Percentiles rank a stretch among this genome's conserved stretches.
These are phyloP conservation scores for Sarcophaga bullata DNA, from an alignment of 1,140 invertebrate genomes.

Conservation along the genomic window DNA sequence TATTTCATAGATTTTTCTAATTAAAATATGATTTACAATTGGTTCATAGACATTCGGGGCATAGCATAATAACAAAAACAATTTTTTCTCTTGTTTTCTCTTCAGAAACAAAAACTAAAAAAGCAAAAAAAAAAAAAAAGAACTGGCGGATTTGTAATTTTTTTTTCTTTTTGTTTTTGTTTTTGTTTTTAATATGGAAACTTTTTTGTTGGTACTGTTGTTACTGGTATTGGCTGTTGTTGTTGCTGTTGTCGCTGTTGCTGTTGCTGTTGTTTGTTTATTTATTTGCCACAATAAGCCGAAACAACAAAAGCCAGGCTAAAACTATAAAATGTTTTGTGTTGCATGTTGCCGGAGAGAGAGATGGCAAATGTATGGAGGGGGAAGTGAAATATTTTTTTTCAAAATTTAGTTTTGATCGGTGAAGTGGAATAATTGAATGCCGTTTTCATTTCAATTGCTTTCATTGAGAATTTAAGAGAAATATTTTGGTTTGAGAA, in stretches of 20 bases:
- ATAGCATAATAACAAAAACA: slow-evolving; percentile 5
- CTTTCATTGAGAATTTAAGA: no score
- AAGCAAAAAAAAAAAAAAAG: not conserved
- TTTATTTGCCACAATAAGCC: slow-evolving; percentile 14
- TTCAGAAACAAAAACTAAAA: not conserved
- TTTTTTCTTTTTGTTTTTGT: not conserved
- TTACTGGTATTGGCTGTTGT: no score
- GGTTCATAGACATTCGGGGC: slow-evolving; percentile 26
- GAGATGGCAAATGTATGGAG: not conserved
- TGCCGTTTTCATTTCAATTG: no score
- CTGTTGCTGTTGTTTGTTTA: not conserved
- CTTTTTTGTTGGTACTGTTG: no score
- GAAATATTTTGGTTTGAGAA: no score
- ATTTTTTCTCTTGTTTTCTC: slow-evolving; percentile 12
- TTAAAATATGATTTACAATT: slow-evolving; percentile 41
- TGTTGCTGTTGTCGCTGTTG: no score
- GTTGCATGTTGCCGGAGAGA: not conserved
- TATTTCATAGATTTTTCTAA: slow-evolving; percentile 39
- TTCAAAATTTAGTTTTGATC: no score
- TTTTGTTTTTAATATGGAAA: not conserved
- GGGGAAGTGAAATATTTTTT: no score
- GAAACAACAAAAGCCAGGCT: slow-evolving; percentile 23
- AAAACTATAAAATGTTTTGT: slow-evolving; percentile 6
- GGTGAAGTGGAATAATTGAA: no score
- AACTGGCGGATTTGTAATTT: not conserved